Conservation (phyloP, 2,113 vertebrate species). For the Scomber colias region DNA sequence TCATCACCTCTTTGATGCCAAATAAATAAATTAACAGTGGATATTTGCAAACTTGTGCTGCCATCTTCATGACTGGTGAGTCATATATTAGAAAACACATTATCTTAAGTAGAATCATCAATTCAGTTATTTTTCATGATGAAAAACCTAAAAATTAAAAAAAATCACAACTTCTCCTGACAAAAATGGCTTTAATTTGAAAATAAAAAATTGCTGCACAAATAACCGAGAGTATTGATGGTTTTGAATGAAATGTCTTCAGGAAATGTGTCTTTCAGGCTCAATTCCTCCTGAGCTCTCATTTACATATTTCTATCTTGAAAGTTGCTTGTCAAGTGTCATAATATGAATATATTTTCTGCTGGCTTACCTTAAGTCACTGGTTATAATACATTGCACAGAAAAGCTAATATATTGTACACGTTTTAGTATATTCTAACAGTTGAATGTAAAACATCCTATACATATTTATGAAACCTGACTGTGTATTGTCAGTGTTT, state of each 20-base stretch:
- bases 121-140: no score
- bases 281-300: neutral
- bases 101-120: no score
- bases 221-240: neutral
- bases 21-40: no score
- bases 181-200: no score
- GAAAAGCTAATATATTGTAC: neutral
- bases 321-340: neutral
- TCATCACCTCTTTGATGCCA: no score
- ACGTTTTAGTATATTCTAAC: neutral
- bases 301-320: conserved; percentile 8
- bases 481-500: neutral
- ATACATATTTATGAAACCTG: neutral
- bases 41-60: no score
- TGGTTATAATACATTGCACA: neutral
- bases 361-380: neutral
- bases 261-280: conserved; percentile 18
- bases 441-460: neutral
- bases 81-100: no score
- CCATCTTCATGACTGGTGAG: neutral
- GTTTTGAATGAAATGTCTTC: neutral
- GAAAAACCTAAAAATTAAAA: no score
- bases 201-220: neutral
- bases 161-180: no score
- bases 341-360: neutral